Evolutionary conservation across 2,797 vertebrate species (phyloP).

Genomic region (Macrochelys suwanniensis): DNA sequence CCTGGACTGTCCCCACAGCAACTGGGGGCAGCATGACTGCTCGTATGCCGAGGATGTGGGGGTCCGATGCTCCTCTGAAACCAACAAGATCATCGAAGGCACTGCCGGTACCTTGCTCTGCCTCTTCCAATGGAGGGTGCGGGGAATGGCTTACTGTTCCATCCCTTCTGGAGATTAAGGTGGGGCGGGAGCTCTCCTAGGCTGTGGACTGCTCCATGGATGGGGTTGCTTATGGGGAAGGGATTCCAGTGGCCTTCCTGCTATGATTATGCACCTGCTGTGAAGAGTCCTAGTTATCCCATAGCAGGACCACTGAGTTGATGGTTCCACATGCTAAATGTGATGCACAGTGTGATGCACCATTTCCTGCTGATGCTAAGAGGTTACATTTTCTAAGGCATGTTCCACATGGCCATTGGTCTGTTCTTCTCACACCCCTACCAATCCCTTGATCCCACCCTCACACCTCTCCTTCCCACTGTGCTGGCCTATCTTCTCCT

Average conservation of each 20-base stretch:
- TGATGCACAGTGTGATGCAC: neutral
- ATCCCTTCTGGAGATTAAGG: neutral
- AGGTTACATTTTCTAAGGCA: neutral
- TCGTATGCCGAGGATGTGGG: slow-evolving; percentile 93
- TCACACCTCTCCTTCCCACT: neutral
- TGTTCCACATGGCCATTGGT: neutral
- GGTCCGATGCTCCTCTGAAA: slow-evolving; percentile 85
- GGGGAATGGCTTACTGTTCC: neutral
- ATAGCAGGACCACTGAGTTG: neutral
- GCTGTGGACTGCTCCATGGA: neutral
- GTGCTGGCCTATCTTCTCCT: neutral
- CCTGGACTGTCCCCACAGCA: slow-evolving; percentile 89
- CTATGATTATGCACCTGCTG: neutral
- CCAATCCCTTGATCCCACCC: neutral
- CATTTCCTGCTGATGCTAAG: neutral
- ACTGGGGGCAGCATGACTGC: slow-evolving; percentile 95
- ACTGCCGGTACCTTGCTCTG: slow-evolving; percentile 64
- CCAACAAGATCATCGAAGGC: slow-evolving; percentile 77
- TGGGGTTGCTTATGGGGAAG: neutral
- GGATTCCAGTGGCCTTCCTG: neutral
- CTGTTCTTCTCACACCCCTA: neutral
- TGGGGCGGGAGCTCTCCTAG: neutral
- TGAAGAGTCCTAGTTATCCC: neutral
- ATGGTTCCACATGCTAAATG: neutral
- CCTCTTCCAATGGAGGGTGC: neutral